phyloP scores from a whole-genome alignment of 2,113 vertebrate species.

The Carassius carassius region DNA sequence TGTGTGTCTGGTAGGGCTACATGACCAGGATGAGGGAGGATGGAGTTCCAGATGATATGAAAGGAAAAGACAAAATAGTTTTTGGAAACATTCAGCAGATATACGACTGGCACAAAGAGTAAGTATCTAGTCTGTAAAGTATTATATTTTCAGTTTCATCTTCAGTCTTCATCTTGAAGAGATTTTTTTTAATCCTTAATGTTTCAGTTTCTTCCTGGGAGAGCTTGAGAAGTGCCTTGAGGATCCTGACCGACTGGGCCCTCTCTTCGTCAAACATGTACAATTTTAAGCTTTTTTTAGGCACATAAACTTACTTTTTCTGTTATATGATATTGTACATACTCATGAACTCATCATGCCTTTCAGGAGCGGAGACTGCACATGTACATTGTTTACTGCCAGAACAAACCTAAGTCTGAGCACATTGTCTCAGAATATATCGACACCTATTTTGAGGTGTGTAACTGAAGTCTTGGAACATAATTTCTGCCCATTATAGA shows the following conservation, averaged over 20 bases:
- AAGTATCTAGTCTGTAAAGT: constrained; percentile 61
- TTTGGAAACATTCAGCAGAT: constrained; percentile 99
- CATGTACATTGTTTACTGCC: constrained; percentile 99
- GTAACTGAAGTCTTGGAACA: constrained; percentile 27
- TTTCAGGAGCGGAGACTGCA: constrained; percentile 92
- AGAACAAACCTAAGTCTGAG: constrained; percentile 99
- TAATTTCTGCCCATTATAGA: background rate
- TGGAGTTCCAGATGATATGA: constrained; percentile 96
- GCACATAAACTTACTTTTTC: background rate
- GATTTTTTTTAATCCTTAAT: constrained; percentile 8
- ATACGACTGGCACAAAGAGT: constrained; percentile 99
- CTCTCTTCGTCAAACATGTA: constrained; percentile 95
- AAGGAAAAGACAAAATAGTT: constrained; percentile 98
- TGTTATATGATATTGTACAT: background rate
- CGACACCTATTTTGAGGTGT: constrained; percentile 97
- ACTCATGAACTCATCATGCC: background rate
- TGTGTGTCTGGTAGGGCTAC: constrained; percentile 81
- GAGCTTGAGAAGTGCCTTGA: constrained; percentile 98
- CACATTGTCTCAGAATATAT: constrained; percentile 97
- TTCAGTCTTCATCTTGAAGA: too few relatives aligned
- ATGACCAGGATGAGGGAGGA: constrained; percentile 98
- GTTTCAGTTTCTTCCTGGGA: constrained; percentile 89
- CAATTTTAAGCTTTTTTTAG: background rate
- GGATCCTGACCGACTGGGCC: constrained; percentile 91
- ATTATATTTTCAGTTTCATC: too few relatives aligned